A percentile compares a stretch with the other conserved stretches of the same genome.
These are phyloP conservation scores for Malacoctenus gilli DNA, from an alignment of 2,797 vertebrate species.

Conservation along the genomic window DNA sequence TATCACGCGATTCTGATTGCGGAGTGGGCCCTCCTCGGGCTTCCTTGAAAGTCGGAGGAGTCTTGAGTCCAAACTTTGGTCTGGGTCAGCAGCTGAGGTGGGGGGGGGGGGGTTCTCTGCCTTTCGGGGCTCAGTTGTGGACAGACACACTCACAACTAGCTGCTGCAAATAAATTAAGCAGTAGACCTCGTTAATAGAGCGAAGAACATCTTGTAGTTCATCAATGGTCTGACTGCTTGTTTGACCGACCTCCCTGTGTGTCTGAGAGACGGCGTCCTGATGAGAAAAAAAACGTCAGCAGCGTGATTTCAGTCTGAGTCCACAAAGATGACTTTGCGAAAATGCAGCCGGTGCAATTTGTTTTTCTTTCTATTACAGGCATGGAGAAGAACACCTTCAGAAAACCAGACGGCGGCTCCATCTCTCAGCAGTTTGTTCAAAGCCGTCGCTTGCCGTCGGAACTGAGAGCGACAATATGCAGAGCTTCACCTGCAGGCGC, in stretches of 20 bases:
- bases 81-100: slow-evolving; percentile 11
- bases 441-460: neutral
- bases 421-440: slow-evolving; percentile 6
- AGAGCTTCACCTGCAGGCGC: slow-evolving; percentile 15
- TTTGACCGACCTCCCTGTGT: neutral
- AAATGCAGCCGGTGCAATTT: no score
- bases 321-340: no score
- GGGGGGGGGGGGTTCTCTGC: no score
- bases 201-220: neutral
- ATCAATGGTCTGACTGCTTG: neutral
- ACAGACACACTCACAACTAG: no score
- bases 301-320: no score
- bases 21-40: slow-evolving; percentile 12
- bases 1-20: slow-evolving; percentile 37
- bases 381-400: no score
- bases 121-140: neutral
- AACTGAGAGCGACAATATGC: slow-evolving; percentile 14
- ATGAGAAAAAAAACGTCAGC: no score
- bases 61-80: slow-evolving; percentile 28
- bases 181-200: neutral
- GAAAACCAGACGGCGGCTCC: neutral
- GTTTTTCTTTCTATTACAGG: no score
- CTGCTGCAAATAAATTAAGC: neutral
- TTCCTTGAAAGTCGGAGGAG: slow-evolving; percentile 14
- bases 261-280: neutral